Evolutionary conservation across 2,888 invertebrate genomes (phyloP).

Genomic region (Xestia xanthographa): DNA sequence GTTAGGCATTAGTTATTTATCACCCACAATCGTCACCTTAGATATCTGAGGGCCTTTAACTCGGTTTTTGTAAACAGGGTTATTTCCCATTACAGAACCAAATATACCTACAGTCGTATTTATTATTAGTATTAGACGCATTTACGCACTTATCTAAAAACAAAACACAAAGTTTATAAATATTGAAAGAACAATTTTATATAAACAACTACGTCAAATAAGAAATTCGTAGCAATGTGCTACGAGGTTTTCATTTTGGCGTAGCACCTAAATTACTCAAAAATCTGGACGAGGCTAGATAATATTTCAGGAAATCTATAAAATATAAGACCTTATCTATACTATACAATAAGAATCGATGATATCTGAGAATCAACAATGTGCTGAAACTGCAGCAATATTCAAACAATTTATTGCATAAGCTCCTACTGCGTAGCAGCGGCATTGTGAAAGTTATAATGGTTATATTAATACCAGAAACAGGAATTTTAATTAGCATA

Average conservation of each 20-base stretch:
- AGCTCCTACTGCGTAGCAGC: background rate
- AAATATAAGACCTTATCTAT: background rate
- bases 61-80: slow-evolving; percentile 5
- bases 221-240: slow-evolving; percentile 30
- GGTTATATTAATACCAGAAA: background rate
- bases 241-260: slow-evolving; percentile 20
- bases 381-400: background rate
- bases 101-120: background rate
- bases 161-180: background rate
- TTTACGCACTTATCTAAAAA: background rate
- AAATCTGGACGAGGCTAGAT: background rate
- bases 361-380: background rate
- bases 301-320: background rate
- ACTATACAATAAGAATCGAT: background rate
- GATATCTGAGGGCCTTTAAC: no score
- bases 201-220: background rate
- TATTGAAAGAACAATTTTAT: background rate
- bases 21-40: background rate
- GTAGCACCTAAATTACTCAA: slow-evolving; percentile 22
- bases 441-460: background rate
- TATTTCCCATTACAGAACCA: background rate
- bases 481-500: background rate
- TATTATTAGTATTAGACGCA: no score
- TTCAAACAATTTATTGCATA: background rate
- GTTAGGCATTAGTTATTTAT: background rate